Evolutionary conservation across 2,888 invertebrate genomes (phyloP).

Genomic region (Dryococelus australis): DNA sequence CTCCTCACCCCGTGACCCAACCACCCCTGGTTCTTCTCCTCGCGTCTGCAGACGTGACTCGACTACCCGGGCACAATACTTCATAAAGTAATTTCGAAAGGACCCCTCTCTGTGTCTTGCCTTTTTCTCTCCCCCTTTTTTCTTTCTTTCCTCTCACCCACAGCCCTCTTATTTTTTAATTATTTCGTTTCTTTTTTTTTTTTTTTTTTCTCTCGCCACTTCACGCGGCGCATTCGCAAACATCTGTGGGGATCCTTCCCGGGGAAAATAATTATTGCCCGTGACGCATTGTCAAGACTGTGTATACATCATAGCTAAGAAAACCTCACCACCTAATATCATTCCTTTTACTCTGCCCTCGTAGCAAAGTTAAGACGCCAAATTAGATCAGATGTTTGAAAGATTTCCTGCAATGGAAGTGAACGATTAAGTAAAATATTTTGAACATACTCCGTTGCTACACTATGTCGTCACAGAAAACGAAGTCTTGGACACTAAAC

Average conservation of each 20-base stretch:
- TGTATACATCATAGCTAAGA: background rate
- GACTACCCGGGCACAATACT: background rate
- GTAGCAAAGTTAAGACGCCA: too few species aligned
- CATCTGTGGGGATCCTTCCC: background rate
- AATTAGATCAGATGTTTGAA: too few species aligned
- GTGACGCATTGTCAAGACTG: background rate
- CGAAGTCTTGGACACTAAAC: too few species aligned
- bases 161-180: background rate
- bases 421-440: too few species aligned
- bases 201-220: background rate
- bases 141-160: background rate
- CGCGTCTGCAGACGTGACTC: background rate
- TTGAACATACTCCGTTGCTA: too few species aligned
- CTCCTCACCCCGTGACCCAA: too few species aligned
- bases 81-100: conserved; percentile 10
- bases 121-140: background rate
- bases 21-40: background rate
- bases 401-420: too few species aligned
- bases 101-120: background rate
- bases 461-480: too few species aligned
- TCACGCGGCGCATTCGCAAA: background rate
- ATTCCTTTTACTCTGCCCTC: background rate
- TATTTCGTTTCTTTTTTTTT: background rate
- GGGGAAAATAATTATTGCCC: background rate
- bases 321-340: background rate